Evolutionary conservation across 2,113 vertebrate species (phyloP), one percentile per base, ranked within the genome.

Genomic region (Accipiter virgatus): DNA sequence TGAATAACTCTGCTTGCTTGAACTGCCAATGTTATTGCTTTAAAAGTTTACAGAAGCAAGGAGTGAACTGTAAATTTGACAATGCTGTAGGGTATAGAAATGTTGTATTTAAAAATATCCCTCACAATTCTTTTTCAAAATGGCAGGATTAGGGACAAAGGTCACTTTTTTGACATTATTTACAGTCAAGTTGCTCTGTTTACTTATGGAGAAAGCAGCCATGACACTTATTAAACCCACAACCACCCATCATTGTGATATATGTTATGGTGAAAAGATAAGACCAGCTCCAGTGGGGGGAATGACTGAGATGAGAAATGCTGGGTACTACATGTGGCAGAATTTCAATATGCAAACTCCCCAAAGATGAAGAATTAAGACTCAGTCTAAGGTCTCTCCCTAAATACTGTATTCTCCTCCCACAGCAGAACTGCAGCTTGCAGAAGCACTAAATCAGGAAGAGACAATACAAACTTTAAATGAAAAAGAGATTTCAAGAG

Each of bases 1-100:
- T 81, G 94, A 97, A 62, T 73, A 97, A 91, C 52, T 90, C 45
- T 80, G 55, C 74, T 97, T 95, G 86, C 86, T 97, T 91, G 82
- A 91, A 87, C 68, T 97, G 93, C 87, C 91, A 88, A 12, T 77
- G 43, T 92, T 71, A 85, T 94, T 88, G 89, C 87, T 88, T 96
- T 83, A 63, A 85, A 88, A 96, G 72, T 74, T 96, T 91, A 80
- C 80, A 93, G 83, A 96, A 94, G 55, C 38, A 67, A 86, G 56
- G 55, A 79, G 12, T 55, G 59, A 55, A 58, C 47, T 96, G 40
- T 93, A 97, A 97, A 96, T 96, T 65, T 95, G 82, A 88, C 43
- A 55, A 32, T 62, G 74, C 36, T 91, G 53, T 52, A 95, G 42
- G 48, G 50, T 71, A 93, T 13, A 82, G 63, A 94, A 89, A 48